Base-by-base conservation (phyloP, 2,113 vertebrate species). In the Eudyptes chrysolophus region DNA sequence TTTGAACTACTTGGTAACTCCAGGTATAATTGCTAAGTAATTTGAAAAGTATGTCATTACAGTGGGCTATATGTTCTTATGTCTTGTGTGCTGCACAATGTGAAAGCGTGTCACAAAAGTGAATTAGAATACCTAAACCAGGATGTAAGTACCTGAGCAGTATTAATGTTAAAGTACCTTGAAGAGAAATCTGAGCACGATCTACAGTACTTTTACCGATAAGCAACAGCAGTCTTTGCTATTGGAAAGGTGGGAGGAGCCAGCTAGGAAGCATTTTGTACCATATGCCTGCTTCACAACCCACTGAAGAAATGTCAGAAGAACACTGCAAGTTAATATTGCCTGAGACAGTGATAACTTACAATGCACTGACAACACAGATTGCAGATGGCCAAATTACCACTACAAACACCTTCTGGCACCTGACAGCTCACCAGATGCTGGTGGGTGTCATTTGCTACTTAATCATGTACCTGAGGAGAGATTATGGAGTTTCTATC, bases 341-440 rank as follows among this genome's bases (percentile, higher is more conserved):
- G 93, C 78, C 78, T 94, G 71, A 97, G 94, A 97, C 94, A 97
- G 94, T 95, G 95, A 97, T 97, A 97, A 97, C 90, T 97, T 95
- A 97, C 74, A 95, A 24, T 92, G 57, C 66, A 36, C 62, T 95
- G 97, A 95, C 95, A 95, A 96, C 94, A 96, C 87, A 96, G 87
- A 96, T 96, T 97, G 95, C 96, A 97, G 97, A 97, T 95, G 95
- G 96, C 84, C 95, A 94, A 97, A 96, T 97, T 97, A 96, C 94
- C 93, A 94, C 95, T 97, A 94, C 94, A 97, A 97, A 97, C 96
- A 97, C 95, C 96, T 97, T 97, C 97, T 97, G 97, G 95, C 95
- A 97, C 60, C 89, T 96, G 96, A 96, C 96, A 97, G 95, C 94
- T 96, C 89, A 96, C 93, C 97, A 97, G 95, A 97, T 97, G 97